phyloP scores from a whole-genome alignment of 2,113 vertebrate species.

The Myrmophylax atrothorax region DNA sequence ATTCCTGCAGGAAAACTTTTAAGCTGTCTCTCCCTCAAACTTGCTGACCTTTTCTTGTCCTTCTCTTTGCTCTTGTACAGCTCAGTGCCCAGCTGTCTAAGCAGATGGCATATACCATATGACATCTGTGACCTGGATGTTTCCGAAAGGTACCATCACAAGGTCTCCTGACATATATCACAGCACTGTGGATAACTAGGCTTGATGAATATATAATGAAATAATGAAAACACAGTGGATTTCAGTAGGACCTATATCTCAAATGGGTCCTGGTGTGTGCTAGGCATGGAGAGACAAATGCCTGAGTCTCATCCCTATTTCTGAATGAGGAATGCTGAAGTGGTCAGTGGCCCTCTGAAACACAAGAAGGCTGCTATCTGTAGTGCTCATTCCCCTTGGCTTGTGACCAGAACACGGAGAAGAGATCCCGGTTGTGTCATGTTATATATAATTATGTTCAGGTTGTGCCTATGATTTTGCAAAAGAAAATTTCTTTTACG shows the following conservation, averaged over 20 bases:
- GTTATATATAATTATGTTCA: not conserved
- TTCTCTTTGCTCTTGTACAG: not conserved
- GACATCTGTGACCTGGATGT: slow-evolving; percentile 5
- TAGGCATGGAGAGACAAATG: not conserved
- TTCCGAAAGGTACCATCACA: slow-evolving; percentile 9
- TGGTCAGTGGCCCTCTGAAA: not conserved
- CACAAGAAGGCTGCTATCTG: not conserved
- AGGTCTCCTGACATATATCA: not conserved
- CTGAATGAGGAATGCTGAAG: not conserved
- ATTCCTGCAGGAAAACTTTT: not conserved
- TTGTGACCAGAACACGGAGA: too few species aligned
- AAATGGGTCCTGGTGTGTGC: not conserved
- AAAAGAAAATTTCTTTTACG: not conserved
- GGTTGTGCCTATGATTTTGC: not conserved
- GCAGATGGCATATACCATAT: not conserved
- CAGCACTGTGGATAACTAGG: not conserved
- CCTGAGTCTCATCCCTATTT: not conserved
- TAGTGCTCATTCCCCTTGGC: too few species aligned
- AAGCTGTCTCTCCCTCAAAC: not conserved
- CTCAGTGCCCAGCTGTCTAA: not conserved
- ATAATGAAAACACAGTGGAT: not conserved
- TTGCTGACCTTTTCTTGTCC: not conserved
- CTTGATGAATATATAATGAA: not conserved
- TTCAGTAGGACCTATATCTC: not conserved
- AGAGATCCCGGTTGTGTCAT: too few species aligned